Evolutionary conservation across 92 coral and sea anemone genomes (phyloP), one percentile per base, ranked within the genome.

Genomic region (Phenganax marumi): DNA sequence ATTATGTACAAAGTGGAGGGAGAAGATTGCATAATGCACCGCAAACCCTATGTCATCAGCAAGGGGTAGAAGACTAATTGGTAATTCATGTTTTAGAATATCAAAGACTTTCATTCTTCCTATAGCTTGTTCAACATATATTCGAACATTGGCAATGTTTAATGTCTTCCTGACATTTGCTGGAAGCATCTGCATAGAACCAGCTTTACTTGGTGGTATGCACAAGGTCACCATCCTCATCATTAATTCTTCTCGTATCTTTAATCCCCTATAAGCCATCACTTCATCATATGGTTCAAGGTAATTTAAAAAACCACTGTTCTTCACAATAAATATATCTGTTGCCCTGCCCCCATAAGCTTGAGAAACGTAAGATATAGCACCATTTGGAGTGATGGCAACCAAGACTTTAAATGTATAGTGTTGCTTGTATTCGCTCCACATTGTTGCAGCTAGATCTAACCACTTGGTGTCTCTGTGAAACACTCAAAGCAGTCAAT

Each of bases 371-470:
- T 75, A 81, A 12, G 82, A 82, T 50, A 63, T 82, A 22, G 89
- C 82, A 23, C 79, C 88, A 65, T 53, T 85, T 18, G 70, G 70
- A n/a, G 85, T 86, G 48, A 80, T 81, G 19, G 86, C 85, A 70
- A 86, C 81, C 17, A 86, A 48, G 52, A 64, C 85, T 74, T 86
- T 71, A 56, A 21, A 80, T 25, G 89, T 86, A 79, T 87, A 68
- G 76, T 88, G 87, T 26, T 89, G 91, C 75, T 89, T 89, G 33
- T 89, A 89, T 48, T 89, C 88, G 62, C 85, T 77, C 92, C 90
- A 89, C 10, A 87, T 70, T 19, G 91, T 69, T 53, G 91, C 89
- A 65, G 87, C 91, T 57, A 88, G 48, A 26, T 88, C 85, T 46
- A 88, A 43, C 85, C 89, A 79, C 90, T 79, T 25, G 90, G 92